Conservation (phyloP, 2,797 vertebrate species). For the Pelodytes ibericus region DNA sequence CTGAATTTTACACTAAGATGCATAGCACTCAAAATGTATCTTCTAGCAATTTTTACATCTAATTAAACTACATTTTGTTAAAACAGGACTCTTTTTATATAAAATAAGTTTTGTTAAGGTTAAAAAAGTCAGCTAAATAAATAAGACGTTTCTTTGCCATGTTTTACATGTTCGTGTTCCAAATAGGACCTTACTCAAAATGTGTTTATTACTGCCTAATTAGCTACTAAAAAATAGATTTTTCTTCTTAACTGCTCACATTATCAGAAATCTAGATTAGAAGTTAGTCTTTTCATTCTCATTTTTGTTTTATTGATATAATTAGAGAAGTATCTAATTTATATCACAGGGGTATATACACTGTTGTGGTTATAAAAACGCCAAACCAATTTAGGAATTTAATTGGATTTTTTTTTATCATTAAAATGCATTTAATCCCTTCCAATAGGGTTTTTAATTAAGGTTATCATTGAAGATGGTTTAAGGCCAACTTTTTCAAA, state of each 20-base stretch:
- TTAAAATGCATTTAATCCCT: slow-evolving; percentile 51
- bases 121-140: background rate
- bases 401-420: slow-evolving; percentile 53
- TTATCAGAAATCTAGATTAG: slow-evolving; percentile 7
- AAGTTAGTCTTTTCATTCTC: slow-evolving; percentile 21
- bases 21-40: no score
- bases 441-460: slow-evolving; percentile 47
- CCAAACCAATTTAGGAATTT: slow-evolving; percentile 48
- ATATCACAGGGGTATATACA: slow-evolving; percentile 40
- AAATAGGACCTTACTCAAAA: background rate
- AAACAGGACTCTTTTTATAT: no score
- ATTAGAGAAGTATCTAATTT: slow-evolving; percentile 44
- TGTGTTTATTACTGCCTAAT: background rate
- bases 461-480: slow-evolving; percentile 32
- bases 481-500: slow-evolving; percentile 23
- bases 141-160: background rate
- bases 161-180: background rate
- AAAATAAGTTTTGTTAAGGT: no score
- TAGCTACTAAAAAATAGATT: slow-evolving; percentile 2
- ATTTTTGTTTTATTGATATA: slow-evolving; percentile 39
- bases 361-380: slow-evolving; percentile 41
- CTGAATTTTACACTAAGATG: no score
- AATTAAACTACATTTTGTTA: no score
- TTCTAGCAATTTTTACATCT: no score
- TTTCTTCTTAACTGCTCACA: slow-evolving; percentile 8